A percentile compares a stretch with the other conserved stretches of the same genome.
Evolutionary conservation across 2,888 invertebrate genomes (phyloP).

Genomic region (Idaea straminata): DNA sequence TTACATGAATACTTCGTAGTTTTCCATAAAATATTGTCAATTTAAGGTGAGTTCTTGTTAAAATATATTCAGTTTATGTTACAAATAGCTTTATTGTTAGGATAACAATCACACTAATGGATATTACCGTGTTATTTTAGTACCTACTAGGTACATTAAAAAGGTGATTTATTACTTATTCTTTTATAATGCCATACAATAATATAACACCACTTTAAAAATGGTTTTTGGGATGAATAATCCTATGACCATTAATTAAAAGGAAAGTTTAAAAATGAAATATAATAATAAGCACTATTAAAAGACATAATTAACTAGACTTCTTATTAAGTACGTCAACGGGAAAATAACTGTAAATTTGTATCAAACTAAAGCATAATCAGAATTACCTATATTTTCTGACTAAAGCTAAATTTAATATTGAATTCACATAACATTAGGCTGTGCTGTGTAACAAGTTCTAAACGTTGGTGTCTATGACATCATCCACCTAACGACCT

Average conservation of each 20-base stretch:
- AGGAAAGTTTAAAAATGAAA: too few relatives aligned
- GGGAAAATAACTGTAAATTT: neutral
- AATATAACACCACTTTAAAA: neutral
- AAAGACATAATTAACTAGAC: neutral
- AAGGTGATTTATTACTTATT: neutral
- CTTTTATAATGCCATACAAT: neutral
- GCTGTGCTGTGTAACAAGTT: neutral
- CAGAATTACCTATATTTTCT: neutral
- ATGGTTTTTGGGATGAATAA: neutral
- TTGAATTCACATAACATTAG: neutral
- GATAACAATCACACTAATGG: slow-evolving; percentile 23
- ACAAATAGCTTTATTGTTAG: neutral
- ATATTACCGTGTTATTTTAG: neutral
- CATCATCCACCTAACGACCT: slow-evolving; percentile 42
- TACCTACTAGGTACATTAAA: neutral
- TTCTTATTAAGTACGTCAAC: neutral
- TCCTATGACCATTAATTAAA: neutral
- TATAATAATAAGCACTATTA: too few relatives aligned
- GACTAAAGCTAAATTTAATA: neutral
- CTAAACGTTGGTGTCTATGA: slow-evolving; percentile 32
- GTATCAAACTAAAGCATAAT: neutral
- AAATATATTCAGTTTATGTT: neutral
- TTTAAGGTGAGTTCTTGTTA: slow-evolving; percentile 49
- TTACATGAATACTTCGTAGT: slow-evolving; percentile 53
- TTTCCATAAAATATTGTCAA: slow-evolving; percentile 37